These are phyloP conservation scores for Mactromeris polynyma DNA, from an alignment of 2,888 invertebrate species.

Conservation along the genomic window DNA sequence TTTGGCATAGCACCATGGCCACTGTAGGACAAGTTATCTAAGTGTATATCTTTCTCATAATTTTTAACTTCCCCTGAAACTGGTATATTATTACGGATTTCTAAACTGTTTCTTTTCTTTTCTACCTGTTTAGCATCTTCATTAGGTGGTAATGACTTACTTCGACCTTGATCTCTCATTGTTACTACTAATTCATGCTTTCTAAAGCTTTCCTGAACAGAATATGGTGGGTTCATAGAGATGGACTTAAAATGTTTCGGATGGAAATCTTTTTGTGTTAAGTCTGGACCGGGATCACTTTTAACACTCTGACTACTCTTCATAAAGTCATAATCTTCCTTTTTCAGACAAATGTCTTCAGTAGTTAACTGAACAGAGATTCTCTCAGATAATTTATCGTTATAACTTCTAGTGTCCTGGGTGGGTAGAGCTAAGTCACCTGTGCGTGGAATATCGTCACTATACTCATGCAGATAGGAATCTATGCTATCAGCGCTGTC, in stretches of 20 bases:
- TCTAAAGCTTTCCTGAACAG: slow-evolving; percentile 67
- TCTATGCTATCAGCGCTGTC: slow-evolving; percentile 84
- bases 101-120: slow-evolving; percentile 84
- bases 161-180: slow-evolving; percentile 64
- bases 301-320: slow-evolving; percentile 61
- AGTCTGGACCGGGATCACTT: slow-evolving; percentile 66
- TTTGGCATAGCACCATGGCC: slow-evolving; percentile 82
- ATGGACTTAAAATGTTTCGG: slow-evolving; percentile 43
- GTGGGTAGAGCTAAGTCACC: slow-evolving; percentile 51
- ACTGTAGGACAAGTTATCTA: slow-evolving; percentile 74
- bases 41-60: slow-evolving; percentile 80
- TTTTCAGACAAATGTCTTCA: slow-evolving; percentile 58
- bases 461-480: slow-evolving; percentile 80
- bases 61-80: slow-evolving; percentile 83
- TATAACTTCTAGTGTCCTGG: slow-evolving; percentile 53
- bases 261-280: slow-evolving; percentile 40
- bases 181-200: slow-evolving; percentile 67
- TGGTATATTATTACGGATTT: slow-evolving; percentile 86
- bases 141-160: slow-evolving; percentile 66
- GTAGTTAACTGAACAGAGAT: slow-evolving; percentile 65
- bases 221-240: slow-evolving; percentile 51
- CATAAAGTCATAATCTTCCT: slow-evolving; percentile 56
- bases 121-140: slow-evolving; percentile 57
- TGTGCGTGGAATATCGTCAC: slow-evolving; percentile 77
- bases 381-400: slow-evolving; percentile 66